A percentile compares a stretch with the other conserved stretches of the same genome.
These are phyloP conservation scores for Tragelaphus scriptus DNA, from an alignment of 2,113 vertebrate genomes.

Conservation along the genomic window DNA sequence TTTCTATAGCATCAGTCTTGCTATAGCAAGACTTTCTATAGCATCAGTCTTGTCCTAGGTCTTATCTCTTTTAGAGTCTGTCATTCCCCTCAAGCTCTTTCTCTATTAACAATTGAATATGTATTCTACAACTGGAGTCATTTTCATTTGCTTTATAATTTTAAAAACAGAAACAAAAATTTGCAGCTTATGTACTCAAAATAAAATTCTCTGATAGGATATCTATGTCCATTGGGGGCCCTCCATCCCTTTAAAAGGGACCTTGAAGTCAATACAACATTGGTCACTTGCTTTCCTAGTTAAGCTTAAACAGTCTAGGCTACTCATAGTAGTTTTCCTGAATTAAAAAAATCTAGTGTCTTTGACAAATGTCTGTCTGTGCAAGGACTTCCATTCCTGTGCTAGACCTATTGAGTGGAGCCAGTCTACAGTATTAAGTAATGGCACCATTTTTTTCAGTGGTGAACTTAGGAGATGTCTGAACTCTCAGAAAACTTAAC, in stretches of 20 bases:
- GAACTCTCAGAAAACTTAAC: background rate
- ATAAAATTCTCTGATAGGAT: background rate
- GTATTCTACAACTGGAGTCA: background rate
- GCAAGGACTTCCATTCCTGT: background rate
- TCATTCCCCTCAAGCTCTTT: background rate
- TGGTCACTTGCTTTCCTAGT: background rate
- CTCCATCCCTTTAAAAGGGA: background rate
- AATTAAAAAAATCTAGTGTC: background rate
- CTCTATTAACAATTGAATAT: background rate
- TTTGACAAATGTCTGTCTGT: background rate
- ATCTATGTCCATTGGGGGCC: background rate
- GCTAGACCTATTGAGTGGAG: background rate
- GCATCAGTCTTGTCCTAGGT: background rate
- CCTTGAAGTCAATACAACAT: background rate
- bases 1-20: background rate
- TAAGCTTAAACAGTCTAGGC: background rate
- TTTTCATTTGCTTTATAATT: background rate
- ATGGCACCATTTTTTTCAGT: background rate
- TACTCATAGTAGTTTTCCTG: background rate
- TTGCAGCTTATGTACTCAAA: background rate
- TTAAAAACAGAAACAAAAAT: background rate
- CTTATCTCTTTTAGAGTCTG: background rate
- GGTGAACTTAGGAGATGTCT: background rate
- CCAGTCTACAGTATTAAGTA: background rate
- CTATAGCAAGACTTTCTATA: background rate